Evolutionary conservation across 2,888 invertebrate genomes (phyloP).

Genomic region (Palloptera scutellata): DNA sequence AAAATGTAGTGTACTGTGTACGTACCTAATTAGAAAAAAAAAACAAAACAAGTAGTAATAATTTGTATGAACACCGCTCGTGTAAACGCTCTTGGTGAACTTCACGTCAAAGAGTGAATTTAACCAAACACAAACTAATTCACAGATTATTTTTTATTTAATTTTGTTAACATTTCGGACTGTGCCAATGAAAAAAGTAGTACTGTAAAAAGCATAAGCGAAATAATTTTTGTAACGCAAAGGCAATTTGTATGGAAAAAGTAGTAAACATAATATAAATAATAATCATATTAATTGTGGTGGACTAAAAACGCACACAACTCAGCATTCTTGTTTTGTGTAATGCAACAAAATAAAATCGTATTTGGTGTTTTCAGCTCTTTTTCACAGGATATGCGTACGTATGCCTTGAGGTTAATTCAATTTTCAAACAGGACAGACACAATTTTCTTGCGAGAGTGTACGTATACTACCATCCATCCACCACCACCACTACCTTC

Average conservation of each 20-base stretch:
- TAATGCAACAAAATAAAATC: slow-evolving; percentile 49
- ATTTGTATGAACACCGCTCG: too few relatives aligned
- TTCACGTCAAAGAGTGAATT: slow-evolving; percentile 48
- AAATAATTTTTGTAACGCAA: slow-evolving; percentile 32
- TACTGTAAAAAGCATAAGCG: slow-evolving; percentile 4
- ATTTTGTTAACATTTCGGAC: slow-evolving; percentile 27
- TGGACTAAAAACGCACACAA: slow-evolving; percentile 45
- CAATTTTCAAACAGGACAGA: slow-evolving; percentile 33
- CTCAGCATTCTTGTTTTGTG: slow-evolving; percentile 35
- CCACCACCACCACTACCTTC: not conserved
- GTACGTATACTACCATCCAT: slow-evolving; percentile 21
- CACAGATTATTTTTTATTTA: not conserved
- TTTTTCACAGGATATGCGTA: slow-evolving; percentile 55
- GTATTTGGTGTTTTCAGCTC: slow-evolving; percentile 63
- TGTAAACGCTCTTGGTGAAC: slow-evolving; percentile 43
- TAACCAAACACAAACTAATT: slow-evolving; percentile 39
- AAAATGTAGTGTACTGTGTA: slow-evolving; percentile 8
- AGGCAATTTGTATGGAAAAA: slow-evolving; percentile 63
- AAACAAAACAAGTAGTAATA: too few relatives aligned
- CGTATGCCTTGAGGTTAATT: slow-evolving; percentile 34
- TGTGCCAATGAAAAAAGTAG: slow-evolving; percentile 7
- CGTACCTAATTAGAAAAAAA: not conserved
- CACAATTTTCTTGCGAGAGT: slow-evolving; percentile 34
- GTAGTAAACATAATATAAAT: slow-evolving; percentile 43
- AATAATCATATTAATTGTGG: slow-evolving; percentile 41